Conservation (phyloP, 2,888 invertebrate species). For the Adelognathus sp. region DNA sequence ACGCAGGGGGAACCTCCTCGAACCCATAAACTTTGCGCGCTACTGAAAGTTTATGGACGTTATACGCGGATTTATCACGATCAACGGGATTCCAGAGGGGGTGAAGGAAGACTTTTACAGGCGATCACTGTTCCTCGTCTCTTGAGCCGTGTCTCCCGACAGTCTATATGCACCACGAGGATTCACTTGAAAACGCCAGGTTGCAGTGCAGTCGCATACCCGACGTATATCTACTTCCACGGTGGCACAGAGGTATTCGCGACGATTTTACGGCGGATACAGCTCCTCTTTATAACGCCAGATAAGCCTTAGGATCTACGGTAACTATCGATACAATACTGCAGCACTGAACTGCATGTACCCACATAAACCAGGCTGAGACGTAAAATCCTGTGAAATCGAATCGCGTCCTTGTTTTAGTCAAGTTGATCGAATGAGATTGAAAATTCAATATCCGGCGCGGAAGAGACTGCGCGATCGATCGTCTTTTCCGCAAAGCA, state of each 20-base stretch:
- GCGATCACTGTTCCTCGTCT: constrained; percentile 46
- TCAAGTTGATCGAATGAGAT: constrained; percentile 40
- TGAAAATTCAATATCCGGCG: constrained; percentile 28
- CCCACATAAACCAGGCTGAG: neutral
- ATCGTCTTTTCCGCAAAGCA: neutral
- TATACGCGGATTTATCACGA: constrained; percentile 75
- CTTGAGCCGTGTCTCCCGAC: constrained; percentile 3
- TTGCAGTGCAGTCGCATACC: neutral
- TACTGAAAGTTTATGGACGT: constrained; percentile 74
- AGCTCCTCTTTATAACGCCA: constrained; percentile 12
- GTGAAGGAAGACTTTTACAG: constrained; percentile 63
- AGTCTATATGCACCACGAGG: neutral
- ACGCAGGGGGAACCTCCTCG: constrained; percentile 6
- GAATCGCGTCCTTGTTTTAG: constrained; percentile 35
- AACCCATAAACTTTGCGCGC: constrained; percentile 63
- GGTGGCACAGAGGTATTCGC: constrained; percentile 8
- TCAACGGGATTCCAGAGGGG: constrained; percentile 62
- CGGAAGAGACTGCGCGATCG: constrained; percentile 35
- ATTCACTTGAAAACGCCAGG: neutral
- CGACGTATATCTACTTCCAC: constrained; percentile 14
- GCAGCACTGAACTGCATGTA: neutral
- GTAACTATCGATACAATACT: no score
- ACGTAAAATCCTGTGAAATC: constrained; percentile 45
- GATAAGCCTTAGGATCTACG: neutral
- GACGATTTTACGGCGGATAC: constrained; percentile 23